Base-by-base conservation (phyloP, 2,888 invertebrate species). In the Xestia xanthographa region DNA sequence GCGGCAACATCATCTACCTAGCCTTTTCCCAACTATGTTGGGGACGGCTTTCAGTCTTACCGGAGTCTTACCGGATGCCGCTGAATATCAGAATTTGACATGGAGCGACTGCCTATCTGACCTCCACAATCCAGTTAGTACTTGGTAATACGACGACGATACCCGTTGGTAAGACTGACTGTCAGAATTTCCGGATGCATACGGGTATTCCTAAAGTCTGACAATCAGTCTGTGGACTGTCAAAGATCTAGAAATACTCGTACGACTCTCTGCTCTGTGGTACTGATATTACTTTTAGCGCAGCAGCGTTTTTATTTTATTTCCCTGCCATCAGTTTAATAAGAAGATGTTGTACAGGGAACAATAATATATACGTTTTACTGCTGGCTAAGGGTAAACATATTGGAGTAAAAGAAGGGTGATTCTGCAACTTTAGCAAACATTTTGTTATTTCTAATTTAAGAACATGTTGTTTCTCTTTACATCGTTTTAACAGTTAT, bases 301-400 rank as follows among this genome's bases (percentile, higher is more conserved):
- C 48, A 80, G 48, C 67, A 67, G 20, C 48, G 8, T 45, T 79
- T 79, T 79, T 79, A 67, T 79, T 79, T 79, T 79, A 67, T 79
- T 65, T 58, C 62, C 50, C 63, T 43, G 48, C 45, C 63, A 67
- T 48, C 53, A 34, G 41, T 79, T 80, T 79, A 80, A 75, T 80
- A 79, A 79, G 80, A 79, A 74, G 22, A 56, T 56, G 41, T 79
- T 74, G 66, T 62, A 17, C 20, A 6, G 48, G 26, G 63, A 63
- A 56, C 67, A 75, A 80, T 80, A 80, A 67, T 63, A 58, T 50
- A 67, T 26, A 80, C 67, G 22, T 50, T 79, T 80, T 68, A 75
- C 48, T 58, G 38, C 48, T 58, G 38, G 56, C 56, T 26, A 34
- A 26, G 38, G 12, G 63, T 74, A 80, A 56, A 63, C 26, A 63